phyloP scores from a whole-genome alignment of 2,888 invertebrate genomes.

The Mythimna loreyi region DNA sequence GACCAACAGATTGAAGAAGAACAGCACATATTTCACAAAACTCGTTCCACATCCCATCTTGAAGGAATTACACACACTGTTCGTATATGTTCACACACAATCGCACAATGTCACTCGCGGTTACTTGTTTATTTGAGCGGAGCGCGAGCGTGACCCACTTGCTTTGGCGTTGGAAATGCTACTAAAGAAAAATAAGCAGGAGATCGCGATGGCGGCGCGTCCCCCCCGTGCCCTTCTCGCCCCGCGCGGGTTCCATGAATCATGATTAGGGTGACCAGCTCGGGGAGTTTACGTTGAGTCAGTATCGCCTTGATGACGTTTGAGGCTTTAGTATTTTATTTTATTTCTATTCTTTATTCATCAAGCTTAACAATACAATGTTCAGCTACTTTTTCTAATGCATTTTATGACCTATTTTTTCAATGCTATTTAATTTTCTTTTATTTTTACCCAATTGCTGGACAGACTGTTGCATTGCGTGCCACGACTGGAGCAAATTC shows the following conservation, averaged over 20 bases:
- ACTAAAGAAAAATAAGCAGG: slow-evolving; percentile 81
- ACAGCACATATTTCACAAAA: slow-evolving; percentile 95
- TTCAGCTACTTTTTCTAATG: too few species aligned
- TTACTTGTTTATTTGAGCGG: slow-evolving; percentile 70
- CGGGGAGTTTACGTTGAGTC: slow-evolving; percentile 61
- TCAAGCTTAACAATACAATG: neutral
- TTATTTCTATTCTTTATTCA: neutral
- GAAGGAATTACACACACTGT: slow-evolving; percentile 83
- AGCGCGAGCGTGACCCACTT: slow-evolving; percentile 64
- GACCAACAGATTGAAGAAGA: slow-evolving; percentile 94
- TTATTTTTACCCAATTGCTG: neutral
- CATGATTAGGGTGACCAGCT: slow-evolving; percentile 71
- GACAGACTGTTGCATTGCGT: neutral
- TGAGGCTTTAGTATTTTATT: neutral
- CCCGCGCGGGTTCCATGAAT: slow-evolving; percentile 73
- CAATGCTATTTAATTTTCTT: too few species aligned
- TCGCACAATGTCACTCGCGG: slow-evolving; percentile 85
- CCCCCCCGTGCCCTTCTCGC: slow-evolving; percentile 68
- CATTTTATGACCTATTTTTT: too few species aligned
- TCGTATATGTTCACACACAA: slow-evolving; percentile 79
- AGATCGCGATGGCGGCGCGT: slow-evolving; percentile 85
- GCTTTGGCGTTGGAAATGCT: slow-evolving; percentile 75
- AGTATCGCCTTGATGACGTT: slow-evolving; percentile 8
- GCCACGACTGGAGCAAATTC: neutral
- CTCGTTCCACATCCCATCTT: slow-evolving; percentile 94